Base-by-base conservation (phyloP, 2,888 invertebrate species). In the Drosophila flavopinicola region DNA sequence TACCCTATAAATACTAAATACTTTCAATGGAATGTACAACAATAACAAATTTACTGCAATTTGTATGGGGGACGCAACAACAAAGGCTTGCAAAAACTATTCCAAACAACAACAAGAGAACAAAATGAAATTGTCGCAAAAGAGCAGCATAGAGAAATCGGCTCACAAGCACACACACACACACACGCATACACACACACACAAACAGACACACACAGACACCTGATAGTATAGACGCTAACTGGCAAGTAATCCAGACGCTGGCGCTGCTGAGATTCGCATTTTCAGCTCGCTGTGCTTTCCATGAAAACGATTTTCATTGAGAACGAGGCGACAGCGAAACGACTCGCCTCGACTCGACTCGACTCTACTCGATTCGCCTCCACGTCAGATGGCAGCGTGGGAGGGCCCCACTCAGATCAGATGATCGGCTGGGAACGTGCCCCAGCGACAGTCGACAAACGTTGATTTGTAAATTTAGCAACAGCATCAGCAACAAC, bases 251-350 rank as follows among this genome's bases (percentile, higher is more conserved):
- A 78, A 82, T 82, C 75, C 72, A 71, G 65, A 64, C 72, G 74
- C 63, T 52, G 63, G 44, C 61, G 51, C 6, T 68, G 63, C 78
- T 48, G 78, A 69, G 65, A 67, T 72, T 71, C 66, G 79, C 39
- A 48, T 59, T 66, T 69, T 49, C 37, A 42, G 45, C 6, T 3
- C 32, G 60, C 27, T 52, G 57, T 63, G 51, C 63, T 72, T 75
- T 67, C 78, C 83, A 66, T 78, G 86, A 67, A 85, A 80, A 80
- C 70, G 57, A 70, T 76, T 79, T 80, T 74, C 80, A 84, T 76
- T 84, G 80, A 68, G 59, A 76, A 61, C 69, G 60, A 61, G 42
- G 45, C 66, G 66, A 66, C 56, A 69, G 29, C 38, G 44, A 42
- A 20, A 4, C 20, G 20, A 20, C n/a, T n/a, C n/a, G n/a, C n/a